Evolutionary conservation across 2,888 invertebrate species (phyloP).

Genomic region (Nephrotoma appendiculata): DNA sequence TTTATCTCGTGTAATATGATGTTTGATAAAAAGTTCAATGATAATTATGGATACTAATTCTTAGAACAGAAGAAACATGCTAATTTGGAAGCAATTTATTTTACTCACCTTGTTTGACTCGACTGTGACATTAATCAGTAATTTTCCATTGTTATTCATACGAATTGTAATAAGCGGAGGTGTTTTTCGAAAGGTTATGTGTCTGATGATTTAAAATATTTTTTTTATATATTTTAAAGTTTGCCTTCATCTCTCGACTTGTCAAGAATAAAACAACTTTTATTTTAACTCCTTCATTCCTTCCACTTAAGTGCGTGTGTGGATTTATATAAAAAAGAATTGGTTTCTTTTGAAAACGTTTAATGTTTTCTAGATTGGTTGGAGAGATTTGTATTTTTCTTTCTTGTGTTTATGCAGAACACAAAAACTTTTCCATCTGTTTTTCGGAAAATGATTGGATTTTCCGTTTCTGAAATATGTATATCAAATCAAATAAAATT

Average conservation of each 20-base stretch:
- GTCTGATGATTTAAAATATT: too few species aligned
- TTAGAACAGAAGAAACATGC: too few species aligned
- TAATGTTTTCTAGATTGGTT: neutral
- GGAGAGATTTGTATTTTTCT: neutral
- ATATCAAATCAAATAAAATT: neutral
- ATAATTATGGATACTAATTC: too few species aligned
- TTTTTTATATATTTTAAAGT: neutral
- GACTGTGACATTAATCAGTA: too few species aligned
- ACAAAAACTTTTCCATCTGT: neutral
- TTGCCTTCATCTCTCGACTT: neutral
- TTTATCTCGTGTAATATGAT: neutral
- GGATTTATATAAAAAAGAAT: neutral
- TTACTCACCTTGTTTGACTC: too few species aligned
- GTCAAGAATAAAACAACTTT: neutral
- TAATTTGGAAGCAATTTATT: too few species aligned
- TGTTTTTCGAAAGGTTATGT: too few species aligned
- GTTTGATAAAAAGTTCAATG: too few species aligned
- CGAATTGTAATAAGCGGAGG: too few species aligned
- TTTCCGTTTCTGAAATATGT: neutral
- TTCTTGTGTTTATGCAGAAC: neutral
- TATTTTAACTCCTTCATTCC: too few species aligned
- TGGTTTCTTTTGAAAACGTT: neutral
- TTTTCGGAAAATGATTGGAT: neutral
- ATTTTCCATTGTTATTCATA: too few species aligned
- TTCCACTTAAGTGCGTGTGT: too few species aligned